Conservation (phyloP, 2,113 vertebrate species). For the Corythornis madagascariensis region DNA sequence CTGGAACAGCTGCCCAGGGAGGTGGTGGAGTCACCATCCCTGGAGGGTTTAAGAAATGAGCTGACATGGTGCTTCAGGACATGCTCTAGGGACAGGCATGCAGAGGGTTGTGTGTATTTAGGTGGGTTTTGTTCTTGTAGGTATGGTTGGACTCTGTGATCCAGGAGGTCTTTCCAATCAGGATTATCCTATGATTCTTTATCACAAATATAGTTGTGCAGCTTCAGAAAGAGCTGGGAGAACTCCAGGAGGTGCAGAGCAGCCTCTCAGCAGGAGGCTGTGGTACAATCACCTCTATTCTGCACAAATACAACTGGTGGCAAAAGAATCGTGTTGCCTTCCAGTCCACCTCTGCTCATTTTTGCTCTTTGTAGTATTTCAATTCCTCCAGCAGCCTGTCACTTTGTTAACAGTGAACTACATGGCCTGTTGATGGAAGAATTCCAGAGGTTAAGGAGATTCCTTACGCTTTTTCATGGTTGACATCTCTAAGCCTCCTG, state of each 20-base stretch:
- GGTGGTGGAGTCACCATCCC: too few species aligned
- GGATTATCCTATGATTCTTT: too few species aligned
- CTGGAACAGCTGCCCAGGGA: too few species aligned
- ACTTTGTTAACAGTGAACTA: neutral
- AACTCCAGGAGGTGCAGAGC: neutral
- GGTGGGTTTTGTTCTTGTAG: too few species aligned
- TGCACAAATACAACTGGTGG: neutral
- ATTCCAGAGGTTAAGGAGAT: neutral
- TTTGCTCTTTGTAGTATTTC: neutral
- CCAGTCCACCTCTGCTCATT: neutral
- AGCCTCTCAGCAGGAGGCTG: neutral
- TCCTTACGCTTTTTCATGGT: conserved; percentile 95
- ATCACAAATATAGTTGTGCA: neutral
- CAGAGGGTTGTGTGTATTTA: too few species aligned
- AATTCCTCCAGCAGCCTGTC: neutral
- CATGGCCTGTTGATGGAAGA: neutral
- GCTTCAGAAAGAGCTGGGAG: neutral
- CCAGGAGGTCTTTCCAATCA: too few species aligned
- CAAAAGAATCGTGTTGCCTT: neutral
- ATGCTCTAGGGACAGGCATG: too few species aligned
- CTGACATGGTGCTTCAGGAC: too few species aligned
- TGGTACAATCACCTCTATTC: neutral
- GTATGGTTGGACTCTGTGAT: too few species aligned
- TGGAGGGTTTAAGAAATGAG: too few species aligned
- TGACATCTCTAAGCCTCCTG: conserved; percentile 92